Percentiles rank a stretch among this genome's conserved stretches.
Conservation (phyloP, 2,888 invertebrate genomes). For the Diaphora mendica region DNA sequence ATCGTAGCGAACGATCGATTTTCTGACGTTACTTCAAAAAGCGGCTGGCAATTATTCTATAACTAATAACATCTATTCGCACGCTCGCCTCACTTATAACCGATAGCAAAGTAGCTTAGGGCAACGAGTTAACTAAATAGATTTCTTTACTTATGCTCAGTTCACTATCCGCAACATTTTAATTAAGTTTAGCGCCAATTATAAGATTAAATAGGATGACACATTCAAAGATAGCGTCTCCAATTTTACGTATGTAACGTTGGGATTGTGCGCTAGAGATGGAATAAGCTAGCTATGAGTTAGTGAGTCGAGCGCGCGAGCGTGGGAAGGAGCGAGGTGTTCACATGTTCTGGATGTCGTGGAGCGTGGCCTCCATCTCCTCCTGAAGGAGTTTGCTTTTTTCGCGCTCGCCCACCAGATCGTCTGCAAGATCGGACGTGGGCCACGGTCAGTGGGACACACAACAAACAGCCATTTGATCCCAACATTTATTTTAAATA, state of each 20-base stretch:
- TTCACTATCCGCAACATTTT: constrained; percentile 29
- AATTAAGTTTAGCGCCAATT: constrained; percentile 35
- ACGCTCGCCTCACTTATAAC: constrained; percentile 66
- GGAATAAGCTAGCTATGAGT: constrained; percentile 37
- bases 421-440: constrained; percentile 91
- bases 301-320: constrained; percentile 54
- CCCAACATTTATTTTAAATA: constrained; percentile 49
- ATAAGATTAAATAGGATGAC: constrained; percentile 23
- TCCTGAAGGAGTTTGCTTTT: constrained; percentile 98
- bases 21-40: constrained; percentile 78
- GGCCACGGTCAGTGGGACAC: constrained; percentile 80
- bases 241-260: constrained; percentile 16
- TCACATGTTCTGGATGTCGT: constrained; percentile 99
- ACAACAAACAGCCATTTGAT: constrained; percentile 67
- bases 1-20: constrained; percentile 80
- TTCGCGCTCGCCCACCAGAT: constrained; percentile 96
- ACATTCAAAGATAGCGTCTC: constrained; percentile 45
- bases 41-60: constrained; percentile 85
- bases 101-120: constrained; percentile 41
- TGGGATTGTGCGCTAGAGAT: constrained; percentile 14
- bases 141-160: constrained; percentile 38
- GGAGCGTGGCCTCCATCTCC: constrained; percentile 99
- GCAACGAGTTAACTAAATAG: constrained; percentile 42
- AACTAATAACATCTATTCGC: constrained; percentile 78
- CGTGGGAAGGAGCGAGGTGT: constrained; percentile 68